Percentiles rank a stretch among this genome's conserved stretches.
These are phyloP conservation scores for Eupithecia centaureata DNA, from an alignment of 2,888 invertebrate species.

Conservation along the genomic window DNA sequence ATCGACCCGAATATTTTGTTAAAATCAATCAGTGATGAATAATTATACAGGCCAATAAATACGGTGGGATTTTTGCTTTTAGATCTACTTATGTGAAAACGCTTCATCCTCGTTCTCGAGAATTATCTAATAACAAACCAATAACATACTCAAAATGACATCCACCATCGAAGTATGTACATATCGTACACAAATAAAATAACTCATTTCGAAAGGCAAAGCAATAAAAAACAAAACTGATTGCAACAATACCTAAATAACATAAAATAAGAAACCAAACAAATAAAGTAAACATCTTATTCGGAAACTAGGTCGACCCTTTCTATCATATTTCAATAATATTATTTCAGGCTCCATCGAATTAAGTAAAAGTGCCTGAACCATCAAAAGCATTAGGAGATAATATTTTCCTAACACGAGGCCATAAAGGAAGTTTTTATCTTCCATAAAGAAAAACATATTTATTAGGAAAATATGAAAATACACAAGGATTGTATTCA, in stretches of 20 bases:
- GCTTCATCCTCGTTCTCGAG: neutral
- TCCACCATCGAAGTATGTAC: neutral
- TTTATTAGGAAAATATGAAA: conserved; percentile 4
- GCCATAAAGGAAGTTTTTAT: conserved; percentile 9
- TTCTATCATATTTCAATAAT: conserved; percentile 33
- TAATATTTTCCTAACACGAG: conserved; percentile 16
- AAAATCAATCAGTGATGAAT: neutral
- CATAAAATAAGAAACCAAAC: conserved; percentile 24
- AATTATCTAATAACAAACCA: neutral
- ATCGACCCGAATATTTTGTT: neutral
- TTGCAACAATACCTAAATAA: conserved; percentile 10
- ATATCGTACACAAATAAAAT: conserved; percentile 9
- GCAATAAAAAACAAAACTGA: neutral
- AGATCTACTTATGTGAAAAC: neutral
- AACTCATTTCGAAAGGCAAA: neutral
- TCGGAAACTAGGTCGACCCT: conserved; percentile 28
- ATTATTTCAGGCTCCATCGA: conserved; percentile 39
- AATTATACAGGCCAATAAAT: neutral
- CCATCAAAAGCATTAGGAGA: conserved; percentile 21
- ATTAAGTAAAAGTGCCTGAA: conserved; percentile 32
- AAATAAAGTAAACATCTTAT: conserved; percentile 27
- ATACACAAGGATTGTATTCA: neutral
- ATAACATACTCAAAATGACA: neutral
- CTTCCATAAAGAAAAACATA: conserved; percentile 6
- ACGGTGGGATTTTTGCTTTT: neutral